Evolutionary conservation across 1,140 invertebrate species (phyloP).

Genomic region (Eumeta japonica): DNA sequence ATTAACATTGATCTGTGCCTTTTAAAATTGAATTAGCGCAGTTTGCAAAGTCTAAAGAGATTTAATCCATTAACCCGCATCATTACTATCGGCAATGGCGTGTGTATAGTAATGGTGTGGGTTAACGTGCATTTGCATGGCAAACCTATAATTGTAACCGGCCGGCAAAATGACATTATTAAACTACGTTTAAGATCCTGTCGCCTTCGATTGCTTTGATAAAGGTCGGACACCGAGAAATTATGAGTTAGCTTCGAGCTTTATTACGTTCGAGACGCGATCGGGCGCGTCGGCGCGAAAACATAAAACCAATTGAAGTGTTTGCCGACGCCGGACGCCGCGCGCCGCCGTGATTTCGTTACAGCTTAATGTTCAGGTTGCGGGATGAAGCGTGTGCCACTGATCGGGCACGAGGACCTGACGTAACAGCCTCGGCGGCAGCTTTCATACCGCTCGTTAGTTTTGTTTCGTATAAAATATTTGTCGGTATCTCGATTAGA

Average conservation of each 20-base stretch:
- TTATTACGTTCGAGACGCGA: slow-evolving; percentile 41
- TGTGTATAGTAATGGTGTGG: slow-evolving; percentile 36
- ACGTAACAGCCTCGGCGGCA: not conserved
- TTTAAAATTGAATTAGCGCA: too few relatives aligned
- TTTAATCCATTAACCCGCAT: too few relatives aligned
- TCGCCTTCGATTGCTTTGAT: slow-evolving; percentile 34
- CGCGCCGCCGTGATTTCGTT: slow-evolving; percentile 24
- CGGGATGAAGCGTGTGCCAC: too few relatives aligned
- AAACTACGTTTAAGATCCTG: slow-evolving; percentile 45
- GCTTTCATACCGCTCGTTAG: not conserved
- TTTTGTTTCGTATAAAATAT: not conserved
- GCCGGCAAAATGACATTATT: slow-evolving; percentile 42
- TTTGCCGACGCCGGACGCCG: slow-evolving; percentile 16
- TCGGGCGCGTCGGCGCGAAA: slow-evolving; percentile 28
- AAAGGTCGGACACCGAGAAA: slow-evolving; percentile 40
- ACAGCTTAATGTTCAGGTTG: slow-evolving; percentile 24
- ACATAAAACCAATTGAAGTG: slow-evolving; percentile 33
- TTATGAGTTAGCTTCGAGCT: slow-evolving; percentile 40
- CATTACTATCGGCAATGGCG: slow-evolving; percentile 31
- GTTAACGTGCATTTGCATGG: slow-evolving; percentile 45
- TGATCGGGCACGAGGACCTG: not conserved
- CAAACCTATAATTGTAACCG: slow-evolving; percentile 31
- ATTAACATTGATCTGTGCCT: too few relatives aligned
- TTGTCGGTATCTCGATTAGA: too few relatives aligned
- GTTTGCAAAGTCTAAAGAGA: too few relatives aligned